Conservation (phyloP, 1,140 invertebrate species). For the Amphibalanus amphitrite region DNA sequence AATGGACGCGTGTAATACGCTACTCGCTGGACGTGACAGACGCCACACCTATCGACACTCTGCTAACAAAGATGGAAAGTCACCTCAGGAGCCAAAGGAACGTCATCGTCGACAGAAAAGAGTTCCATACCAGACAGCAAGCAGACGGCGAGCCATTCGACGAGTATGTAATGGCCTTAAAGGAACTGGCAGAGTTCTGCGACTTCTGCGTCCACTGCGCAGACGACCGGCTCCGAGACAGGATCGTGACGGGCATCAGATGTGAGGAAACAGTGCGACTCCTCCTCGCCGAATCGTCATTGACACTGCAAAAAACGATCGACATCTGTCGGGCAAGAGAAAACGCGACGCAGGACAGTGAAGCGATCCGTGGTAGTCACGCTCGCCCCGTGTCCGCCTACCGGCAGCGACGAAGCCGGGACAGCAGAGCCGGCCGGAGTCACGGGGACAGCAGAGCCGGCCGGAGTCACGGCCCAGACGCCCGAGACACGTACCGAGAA, state of each 20-base stretch:
- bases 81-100: not conserved
- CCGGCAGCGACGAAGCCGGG: no score
- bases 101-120: not conserved
- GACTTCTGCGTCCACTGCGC: not conserved
- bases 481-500: no score
- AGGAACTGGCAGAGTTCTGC: not conserved
- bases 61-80: not conserved
- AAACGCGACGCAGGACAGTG: no score
- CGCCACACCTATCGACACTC: no score
- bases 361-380: not conserved
- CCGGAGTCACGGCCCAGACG: no score
- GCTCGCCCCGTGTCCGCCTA: not conserved
- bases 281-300: not conserved
- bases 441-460: no score
- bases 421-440: no score
- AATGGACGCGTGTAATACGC: no score
- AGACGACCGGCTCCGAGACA: not conserved
- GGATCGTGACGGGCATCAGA: not conserved
- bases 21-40: no score
- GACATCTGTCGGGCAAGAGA: not conserved
- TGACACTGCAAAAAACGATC: not conserved
- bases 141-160: not conserved
- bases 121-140: not conserved
- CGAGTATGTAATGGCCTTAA: not conserved
- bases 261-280: not conserved